Evolutionary conservation across 2,113 vertebrate species (phyloP).

Genomic region (Prochilodus magdalenae): DNA sequence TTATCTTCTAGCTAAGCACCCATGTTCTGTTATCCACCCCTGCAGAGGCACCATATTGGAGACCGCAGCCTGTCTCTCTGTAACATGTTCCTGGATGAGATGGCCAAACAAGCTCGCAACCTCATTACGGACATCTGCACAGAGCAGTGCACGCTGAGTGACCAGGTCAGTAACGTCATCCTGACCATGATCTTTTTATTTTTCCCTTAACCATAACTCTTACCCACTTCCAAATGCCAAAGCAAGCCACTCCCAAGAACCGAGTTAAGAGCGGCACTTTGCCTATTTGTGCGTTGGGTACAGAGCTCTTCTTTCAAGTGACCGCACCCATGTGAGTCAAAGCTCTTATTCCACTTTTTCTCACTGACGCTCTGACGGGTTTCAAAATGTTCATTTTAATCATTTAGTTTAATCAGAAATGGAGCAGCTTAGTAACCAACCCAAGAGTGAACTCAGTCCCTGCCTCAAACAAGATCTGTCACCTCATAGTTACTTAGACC

Average conservation of each 20-base stretch:
- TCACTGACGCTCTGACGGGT: neutral
- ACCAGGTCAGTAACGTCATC: slow-evolving; percentile 84
- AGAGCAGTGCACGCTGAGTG: slow-evolving; percentile 96
- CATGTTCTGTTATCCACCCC: neutral
- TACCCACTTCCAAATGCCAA: neutral
- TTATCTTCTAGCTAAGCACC: neutral
- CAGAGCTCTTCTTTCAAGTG: neutral
- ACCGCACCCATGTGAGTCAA: neutral
- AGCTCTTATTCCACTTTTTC: no score
- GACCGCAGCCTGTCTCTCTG: slow-evolving; percentile 97
- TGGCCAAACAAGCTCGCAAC: slow-evolving; percentile 98
- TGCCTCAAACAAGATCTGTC: no score
- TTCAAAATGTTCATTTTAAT: neutral
- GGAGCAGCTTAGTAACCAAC: no score
- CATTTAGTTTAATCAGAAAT: no score
- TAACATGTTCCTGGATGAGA: slow-evolving; percentile 99
- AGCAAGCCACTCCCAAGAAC: neutral
- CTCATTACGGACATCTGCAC: slow-evolving; percentile 99
- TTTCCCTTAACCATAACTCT: neutral
- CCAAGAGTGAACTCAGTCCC: neutral
- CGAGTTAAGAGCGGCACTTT: neutral
- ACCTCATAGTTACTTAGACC: no score
- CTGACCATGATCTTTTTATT: neutral
- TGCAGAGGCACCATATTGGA: slow-evolving; percentile 96
- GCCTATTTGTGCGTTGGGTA: neutral